Conservation (phyloP, 53 echinoderm and acorn worm genomes). For the Holothuria leucospilota region DNA sequence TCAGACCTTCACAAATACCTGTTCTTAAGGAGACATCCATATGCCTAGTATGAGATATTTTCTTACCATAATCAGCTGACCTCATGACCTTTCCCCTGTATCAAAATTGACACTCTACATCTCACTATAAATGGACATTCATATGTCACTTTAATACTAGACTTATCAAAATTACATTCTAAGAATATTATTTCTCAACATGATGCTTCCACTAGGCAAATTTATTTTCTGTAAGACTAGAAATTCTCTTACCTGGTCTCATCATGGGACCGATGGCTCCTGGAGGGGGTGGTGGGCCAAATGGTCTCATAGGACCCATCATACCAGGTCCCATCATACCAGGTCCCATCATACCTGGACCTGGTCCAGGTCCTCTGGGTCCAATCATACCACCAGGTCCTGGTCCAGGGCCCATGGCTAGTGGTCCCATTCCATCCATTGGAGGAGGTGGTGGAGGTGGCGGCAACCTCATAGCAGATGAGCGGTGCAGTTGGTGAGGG, state of each 20-base stretch:
- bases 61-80: too few relatives aligned
- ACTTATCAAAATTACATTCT: too few relatives aligned
- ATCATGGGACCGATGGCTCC: constrained; percentile 15
- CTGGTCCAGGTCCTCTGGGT: constrained; percentile 1
- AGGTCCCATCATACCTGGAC: constrained; percentile 2
- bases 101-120: too few relatives aligned
- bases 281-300: constrained; percentile 39
- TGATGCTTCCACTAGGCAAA: not conserved
- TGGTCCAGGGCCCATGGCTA: constrained; percentile 52
- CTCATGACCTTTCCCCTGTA: too few relatives aligned
- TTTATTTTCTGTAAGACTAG: not conserved
- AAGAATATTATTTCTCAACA: too few relatives aligned
- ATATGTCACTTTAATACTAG: too few relatives aligned
- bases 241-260: constrained; percentile 20
- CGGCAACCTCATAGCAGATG: not conserved
- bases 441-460: constrained; percentile 68
- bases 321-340: constrained; percentile 16
- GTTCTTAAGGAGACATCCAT: too few relatives aligned
- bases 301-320: constrained; percentile 38
- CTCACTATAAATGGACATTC: too few relatives aligned
- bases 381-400: constrained; percentile 1
- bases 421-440: constrained; percentile 42
- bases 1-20: too few relatives aligned
- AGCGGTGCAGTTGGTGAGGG: constrained; percentile 23
- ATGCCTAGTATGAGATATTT: too few relatives aligned